Conservation (phyloP, 1,140 invertebrate species). For the Phocides pigmalion region DNA sequence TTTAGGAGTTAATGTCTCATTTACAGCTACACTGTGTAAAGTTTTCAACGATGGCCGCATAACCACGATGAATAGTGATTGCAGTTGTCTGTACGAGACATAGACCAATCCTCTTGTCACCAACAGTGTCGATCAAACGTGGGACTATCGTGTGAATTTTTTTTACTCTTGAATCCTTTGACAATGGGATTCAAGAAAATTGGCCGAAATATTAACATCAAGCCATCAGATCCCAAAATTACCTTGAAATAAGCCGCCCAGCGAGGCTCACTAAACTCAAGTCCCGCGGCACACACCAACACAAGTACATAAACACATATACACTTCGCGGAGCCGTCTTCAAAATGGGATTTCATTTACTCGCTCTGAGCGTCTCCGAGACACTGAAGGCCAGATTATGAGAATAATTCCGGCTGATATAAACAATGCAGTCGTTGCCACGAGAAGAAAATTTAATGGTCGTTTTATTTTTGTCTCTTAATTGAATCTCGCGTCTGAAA, state of each 20-base stretch:
- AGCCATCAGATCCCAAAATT: neutral
- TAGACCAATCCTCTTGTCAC: too few relatives aligned
- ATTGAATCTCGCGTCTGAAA: neutral
- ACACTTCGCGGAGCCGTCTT: slow-evolving; percentile 7
- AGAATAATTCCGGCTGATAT: neutral
- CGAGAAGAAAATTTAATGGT: slow-evolving; percentile 1
- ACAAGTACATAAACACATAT: slow-evolving; percentile 10
- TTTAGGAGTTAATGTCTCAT: too few relatives aligned
- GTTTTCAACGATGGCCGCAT: too few relatives aligned
- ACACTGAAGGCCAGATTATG: neutral
- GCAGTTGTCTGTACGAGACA: too few relatives aligned
- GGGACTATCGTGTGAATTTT: too few relatives aligned
- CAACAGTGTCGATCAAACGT: too few relatives aligned
- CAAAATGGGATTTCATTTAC: slow-evolving; percentile 16
- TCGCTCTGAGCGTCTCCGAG: neutral
- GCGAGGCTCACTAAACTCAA: slow-evolving; percentile 1
- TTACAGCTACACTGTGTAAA: too few relatives aligned
- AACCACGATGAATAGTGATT: too few relatives aligned
- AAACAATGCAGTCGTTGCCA: slow-evolving; percentile 1
- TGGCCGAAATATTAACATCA: too few relatives aligned
- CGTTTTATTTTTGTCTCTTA: neutral
- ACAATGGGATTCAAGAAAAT: too few relatives aligned
- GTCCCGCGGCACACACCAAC: slow-evolving; percentile 2
- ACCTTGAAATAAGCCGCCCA: slow-evolving; percentile 6
- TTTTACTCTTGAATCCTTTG: too few relatives aligned